Conservation (phyloP, 2,113 vertebrate genomes). For the Bubalus kerabau region DNA sequence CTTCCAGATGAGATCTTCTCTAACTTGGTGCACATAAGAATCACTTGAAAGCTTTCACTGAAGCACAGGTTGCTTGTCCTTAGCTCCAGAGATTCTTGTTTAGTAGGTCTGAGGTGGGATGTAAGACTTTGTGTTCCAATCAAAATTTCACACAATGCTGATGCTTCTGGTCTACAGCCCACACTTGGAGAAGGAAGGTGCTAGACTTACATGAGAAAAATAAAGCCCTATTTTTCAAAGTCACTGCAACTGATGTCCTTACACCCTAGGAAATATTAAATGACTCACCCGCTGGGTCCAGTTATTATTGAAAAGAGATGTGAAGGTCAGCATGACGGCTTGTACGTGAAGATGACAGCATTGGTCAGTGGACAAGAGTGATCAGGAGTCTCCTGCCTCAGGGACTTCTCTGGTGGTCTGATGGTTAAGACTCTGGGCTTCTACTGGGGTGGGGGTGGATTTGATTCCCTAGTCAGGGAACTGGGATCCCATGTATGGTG, state of each 20-base stretch:
- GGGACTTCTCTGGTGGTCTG: not conserved
- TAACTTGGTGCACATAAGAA: not conserved
- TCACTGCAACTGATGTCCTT: not conserved
- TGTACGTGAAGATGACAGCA: not conserved
- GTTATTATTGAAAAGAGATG: not conserved
- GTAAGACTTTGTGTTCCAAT: not conserved
- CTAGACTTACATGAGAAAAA: not conserved
- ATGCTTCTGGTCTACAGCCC: not conserved
- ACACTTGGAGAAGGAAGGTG: not conserved
- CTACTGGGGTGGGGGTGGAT: accelerated
- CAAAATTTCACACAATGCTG: not conserved
- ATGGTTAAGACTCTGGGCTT: not conserved
- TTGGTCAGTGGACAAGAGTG: not conserved
- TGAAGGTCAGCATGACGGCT: too few species aligned
- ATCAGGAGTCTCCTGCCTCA: not conserved
- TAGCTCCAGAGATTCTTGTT: not conserved
- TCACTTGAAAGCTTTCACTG: not conserved
- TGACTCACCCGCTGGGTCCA: not conserved
- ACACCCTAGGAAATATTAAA: not conserved
- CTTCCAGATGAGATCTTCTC: not conserved
- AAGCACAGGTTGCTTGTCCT: not conserved
- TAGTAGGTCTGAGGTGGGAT: not conserved
- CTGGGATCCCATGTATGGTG: not conserved
- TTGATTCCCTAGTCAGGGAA: not conserved
- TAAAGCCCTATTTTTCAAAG: not conserved